Base-by-base conservation (phyloP, 2,888 invertebrate genomes). In the Neocrepidodera transversa region DNA sequence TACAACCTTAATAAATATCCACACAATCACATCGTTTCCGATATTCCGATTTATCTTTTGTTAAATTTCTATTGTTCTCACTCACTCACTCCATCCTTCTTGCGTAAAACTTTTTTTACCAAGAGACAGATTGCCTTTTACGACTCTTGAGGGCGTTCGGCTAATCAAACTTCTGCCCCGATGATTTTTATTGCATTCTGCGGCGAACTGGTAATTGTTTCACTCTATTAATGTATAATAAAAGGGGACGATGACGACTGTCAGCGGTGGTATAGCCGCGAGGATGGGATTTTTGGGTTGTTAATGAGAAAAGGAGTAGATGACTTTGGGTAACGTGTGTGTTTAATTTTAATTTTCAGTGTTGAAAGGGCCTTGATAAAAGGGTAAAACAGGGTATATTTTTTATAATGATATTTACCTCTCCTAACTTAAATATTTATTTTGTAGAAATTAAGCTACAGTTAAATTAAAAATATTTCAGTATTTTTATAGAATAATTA, bases 141-240 rank as follows among this genome's bases (percentile, higher is more conserved):
- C 47, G 36, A 51, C 51, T 35, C 51, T 35, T 17, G 11, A 38
- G 52, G 52, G 47, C 58, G 38, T 32, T 38, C 28, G 23, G 14
- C 47, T 52, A 58, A 58, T 58, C 58, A 58, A 58, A 58, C 50
- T 50, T 58, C 32, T 47, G 40, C 51, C 13, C 36, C 51, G 16
- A 40, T 40, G 58, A 51, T 36, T 52, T 52, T 58, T 43, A 52
- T 58, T 47, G 47, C 36, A 23, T 26, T 43, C 32, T 35, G 20
- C 18, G 32, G 45, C 36, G 28, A 13, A 18, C 3, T 14, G 11
- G 26, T 26, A 36, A 26, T 23, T n/a, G 45, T 23, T 45, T 32
- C 45, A 35, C 53, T 23, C 53, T 28, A 53, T 53, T 53, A 35
- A 20, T 23, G 28, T 23, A 16, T 38, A 17, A 26, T 38, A 17